Evolutionary conservation across 2,113 vertebrate genomes (phyloP).

Genomic region (Tursiops truncatus): DNA sequence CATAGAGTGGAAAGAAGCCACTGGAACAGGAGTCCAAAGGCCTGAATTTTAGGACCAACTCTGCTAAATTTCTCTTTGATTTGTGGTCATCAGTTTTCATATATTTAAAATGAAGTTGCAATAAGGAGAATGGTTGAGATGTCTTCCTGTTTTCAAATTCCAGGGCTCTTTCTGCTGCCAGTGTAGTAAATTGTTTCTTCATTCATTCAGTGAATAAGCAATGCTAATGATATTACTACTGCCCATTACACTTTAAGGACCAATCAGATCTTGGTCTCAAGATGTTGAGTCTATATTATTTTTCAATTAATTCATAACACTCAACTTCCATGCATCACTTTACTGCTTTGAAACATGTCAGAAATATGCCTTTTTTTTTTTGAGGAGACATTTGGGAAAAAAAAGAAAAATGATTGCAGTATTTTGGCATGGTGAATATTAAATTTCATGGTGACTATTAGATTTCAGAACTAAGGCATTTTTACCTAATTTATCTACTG

Average conservation of each 20-base stretch:
- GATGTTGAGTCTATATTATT: not conserved
- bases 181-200: not conserved
- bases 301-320: not conserved
- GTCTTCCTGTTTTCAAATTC: not conserved
- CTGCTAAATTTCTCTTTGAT: not conserved
- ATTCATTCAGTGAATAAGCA: not conserved
- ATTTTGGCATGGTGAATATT: not conserved
- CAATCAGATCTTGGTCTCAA: not conserved
- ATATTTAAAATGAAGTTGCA: not conserved
- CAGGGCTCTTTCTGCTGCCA: not conserved
- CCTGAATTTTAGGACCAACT: not conserved
- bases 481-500: not conserved
- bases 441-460: not conserved
- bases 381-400: not conserved
- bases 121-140: not conserved
- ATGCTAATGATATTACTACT: not conserved
- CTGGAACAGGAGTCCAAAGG: accelerated
- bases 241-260: not conserved
- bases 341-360: not conserved
- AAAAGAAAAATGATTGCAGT: not conserved
- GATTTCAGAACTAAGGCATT: slow-evolving; percentile 4
- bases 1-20: not conserved
- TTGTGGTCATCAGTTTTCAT: not conserved
- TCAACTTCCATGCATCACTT: not conserved
- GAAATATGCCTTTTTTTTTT: not conserved